Percentiles rank a stretch among this genome's conserved stretches.
Evolutionary conservation across 2,888 invertebrate genomes (phyloP).

Genomic region (Magallana nippona): DNA sequence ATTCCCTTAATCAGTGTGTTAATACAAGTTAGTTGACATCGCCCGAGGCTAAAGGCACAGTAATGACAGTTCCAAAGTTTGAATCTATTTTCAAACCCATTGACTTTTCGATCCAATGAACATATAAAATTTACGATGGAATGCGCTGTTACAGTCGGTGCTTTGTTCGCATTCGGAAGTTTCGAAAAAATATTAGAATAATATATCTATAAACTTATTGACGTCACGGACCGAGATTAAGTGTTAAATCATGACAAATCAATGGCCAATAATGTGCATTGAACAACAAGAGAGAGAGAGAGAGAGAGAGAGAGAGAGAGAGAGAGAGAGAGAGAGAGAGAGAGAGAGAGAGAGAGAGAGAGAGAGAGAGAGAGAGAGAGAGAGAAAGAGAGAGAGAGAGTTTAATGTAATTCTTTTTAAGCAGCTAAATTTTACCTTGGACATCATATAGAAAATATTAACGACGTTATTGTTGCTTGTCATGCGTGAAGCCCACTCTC

Average conservation of each 20-base stretch:
- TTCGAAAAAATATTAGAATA: too few species aligned
- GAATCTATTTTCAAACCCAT: conserved; percentile 22
- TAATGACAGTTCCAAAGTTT: conserved; percentile 29
- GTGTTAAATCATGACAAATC: neutral
- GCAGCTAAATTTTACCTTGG: too few species aligned
- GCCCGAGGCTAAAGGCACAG: conserved; percentile 4
- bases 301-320: conserved; percentile 53
- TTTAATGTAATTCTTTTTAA: neutral
- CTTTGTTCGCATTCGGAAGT: conserved; percentile 3
- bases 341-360: conserved; percentile 50
- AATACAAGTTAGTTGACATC: conserved; percentile 17
- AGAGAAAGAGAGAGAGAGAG: conserved; percentile 45
- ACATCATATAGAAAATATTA: neutral
- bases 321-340: conserved; percentile 50
- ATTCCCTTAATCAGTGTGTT: conserved; percentile 28
- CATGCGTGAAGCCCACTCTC: neutral
- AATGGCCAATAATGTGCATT: neutral
- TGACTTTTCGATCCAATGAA: conserved; percentile 21
- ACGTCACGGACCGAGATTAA: too few species aligned
- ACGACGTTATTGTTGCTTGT: neutral
- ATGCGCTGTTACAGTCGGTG: neutral
- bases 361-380: conserved; percentile 53
- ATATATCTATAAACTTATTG: too few species aligned
- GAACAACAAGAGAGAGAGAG: conserved; percentile 43
- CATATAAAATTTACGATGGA: conserved; percentile 20